Percentiles rank a stretch among this genome's conserved stretches.
Evolutionary conservation across 1,140 invertebrate genomes (phyloP).

Genomic region (Pseudomyrmex pallidus): DNA sequence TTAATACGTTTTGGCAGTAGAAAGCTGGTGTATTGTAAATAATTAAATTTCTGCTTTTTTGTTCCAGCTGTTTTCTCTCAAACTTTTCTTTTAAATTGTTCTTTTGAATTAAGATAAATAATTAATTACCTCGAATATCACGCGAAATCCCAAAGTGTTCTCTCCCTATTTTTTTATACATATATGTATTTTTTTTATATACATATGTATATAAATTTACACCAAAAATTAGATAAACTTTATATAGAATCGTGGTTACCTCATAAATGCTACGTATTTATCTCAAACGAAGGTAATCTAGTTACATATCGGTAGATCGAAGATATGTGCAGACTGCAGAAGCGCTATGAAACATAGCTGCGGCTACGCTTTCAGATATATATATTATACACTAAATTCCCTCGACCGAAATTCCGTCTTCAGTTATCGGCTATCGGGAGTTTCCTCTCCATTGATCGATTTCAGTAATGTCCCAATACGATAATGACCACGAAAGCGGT

Average conservation of each 20-base stretch:
- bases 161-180: too few relatives aligned
- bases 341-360: slow-evolving; percentile 28
- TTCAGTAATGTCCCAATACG: slow-evolving; percentile 53
- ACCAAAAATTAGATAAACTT: too few relatives aligned
- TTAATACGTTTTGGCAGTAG: not conserved
- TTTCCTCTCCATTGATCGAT: slow-evolving; percentile 63
- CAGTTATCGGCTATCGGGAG: slow-evolving; percentile 51
- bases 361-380: slow-evolving; percentile 18
- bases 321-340: slow-evolving; percentile 26
- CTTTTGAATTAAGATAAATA: too few relatives aligned
- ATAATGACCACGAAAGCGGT: slow-evolving; percentile 30
- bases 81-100: too few relatives aligned
- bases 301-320: not conserved
- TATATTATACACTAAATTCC: slow-evolving; percentile 53
- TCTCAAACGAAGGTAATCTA: slow-evolving; percentile 20
- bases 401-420: slow-evolving; percentile 40
- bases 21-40: too few relatives aligned
- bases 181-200: too few relatives aligned
- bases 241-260: not conserved
- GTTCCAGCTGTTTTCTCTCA: too few relatives aligned
- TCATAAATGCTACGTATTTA: slow-evolving; percentile 10
- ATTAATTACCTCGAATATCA: too few relatives aligned
- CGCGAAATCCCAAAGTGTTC: not conserved
- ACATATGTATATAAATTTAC: too few relatives aligned
- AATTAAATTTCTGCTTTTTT: too few relatives aligned